Conservation (phyloP, 2,113 vertebrate species). For the Pungitius pungitius region DNA sequence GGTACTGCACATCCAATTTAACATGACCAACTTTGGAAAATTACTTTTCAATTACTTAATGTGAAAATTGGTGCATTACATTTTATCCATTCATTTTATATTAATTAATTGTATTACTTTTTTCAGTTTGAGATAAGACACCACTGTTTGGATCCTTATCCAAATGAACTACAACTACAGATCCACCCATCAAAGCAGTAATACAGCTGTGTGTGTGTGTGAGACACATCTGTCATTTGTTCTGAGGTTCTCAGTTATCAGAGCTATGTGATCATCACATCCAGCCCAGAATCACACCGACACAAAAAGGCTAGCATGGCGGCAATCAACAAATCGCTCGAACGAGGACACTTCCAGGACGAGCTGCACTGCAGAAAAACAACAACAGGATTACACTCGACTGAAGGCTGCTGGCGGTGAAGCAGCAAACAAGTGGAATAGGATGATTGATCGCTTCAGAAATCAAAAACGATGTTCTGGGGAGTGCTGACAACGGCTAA, state of each 20-base stretch:
- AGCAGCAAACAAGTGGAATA: conserved; percentile 59
- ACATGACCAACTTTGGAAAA: neutral
- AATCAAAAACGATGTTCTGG: conserved; percentile 62
- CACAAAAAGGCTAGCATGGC: neutral
- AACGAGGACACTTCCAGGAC: conserved; percentile 20
- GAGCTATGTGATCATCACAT: neutral
- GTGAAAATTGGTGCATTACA: neutral
- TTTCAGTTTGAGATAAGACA: neutral
- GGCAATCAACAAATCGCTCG: conserved; percentile 21
- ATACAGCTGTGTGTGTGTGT: conserved; percentile 4
- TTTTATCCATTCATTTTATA: neutral
- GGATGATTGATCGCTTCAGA: conserved; percentile 75
- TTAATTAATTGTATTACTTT: neutral
- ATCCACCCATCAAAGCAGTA: conserved; percentile 13
- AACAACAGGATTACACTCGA: conserved; percentile 46
- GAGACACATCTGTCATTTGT: conserved; percentile 11
- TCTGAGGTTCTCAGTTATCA: neutral
- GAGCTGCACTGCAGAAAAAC: conserved; percentile 42
- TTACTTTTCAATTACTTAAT: neutral
- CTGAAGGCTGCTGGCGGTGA: conserved; percentile 55
- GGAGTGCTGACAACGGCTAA: conserved; percentile 76
- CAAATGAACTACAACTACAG: neutral
- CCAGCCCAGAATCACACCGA: conserved; percentile 13
- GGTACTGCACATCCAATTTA: neutral
- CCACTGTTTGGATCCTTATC: neutral